Base-by-base conservation (phyloP, 2,888 invertebrate genomes). In the Protula sp. region DNA sequence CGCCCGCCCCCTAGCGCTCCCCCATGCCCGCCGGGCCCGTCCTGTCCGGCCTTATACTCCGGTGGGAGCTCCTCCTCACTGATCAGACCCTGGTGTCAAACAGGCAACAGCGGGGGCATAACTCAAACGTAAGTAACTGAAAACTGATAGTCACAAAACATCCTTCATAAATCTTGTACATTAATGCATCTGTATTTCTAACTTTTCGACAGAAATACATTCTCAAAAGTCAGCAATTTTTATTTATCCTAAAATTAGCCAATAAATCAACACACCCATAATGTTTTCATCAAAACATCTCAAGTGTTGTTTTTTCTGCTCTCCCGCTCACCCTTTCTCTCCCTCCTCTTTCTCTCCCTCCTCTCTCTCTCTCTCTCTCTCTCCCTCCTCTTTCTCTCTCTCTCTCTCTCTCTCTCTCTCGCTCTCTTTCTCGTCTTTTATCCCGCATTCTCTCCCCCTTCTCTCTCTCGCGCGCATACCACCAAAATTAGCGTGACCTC, bases 81-180 rank as follows among this genome's bases (percentile, higher is more conserved):
- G 79, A 93, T 89, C 62, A 92, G 87, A 69, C 94, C 94, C 76
- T 77, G 64, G 14, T 69, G n/a, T n/a, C n/a, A n/a, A n/a, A n/a
- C n/a, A n/a, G n/a, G 38, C 38, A 38, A 14, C 38, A 38, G 9
- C 38, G 9, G 38, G 38, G 38, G 9, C 38, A 9, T 38, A n/a
- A n/a, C n/a, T n/a, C n/a, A n/a, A n/a, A n/a, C n/a, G n/a, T n/a
- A n/a, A n/a, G n/a, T n/a, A n/a, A n/a, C n/a, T n/a, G n/a, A n/a
- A n/a, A n/a, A n/a, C n/a, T n/a, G n/a, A n/a, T n/a, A n/a, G n/a
- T n/a, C n/a, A n/a, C n/a, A n/a, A n/a, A n/a, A n/a, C n/a, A n/a
- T n/a, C n/a, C n/a, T n/a, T n/a, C n/a, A n/a, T n/a, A n/a, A n/a
- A n/a, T n/a, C n/a, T n/a, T n/a, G n/a, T n/a, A n/a, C n/a, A n/a